phyloP scores from a whole-genome alignment of 2,113 vertebrate species.

The Equus quagga region DNA sequence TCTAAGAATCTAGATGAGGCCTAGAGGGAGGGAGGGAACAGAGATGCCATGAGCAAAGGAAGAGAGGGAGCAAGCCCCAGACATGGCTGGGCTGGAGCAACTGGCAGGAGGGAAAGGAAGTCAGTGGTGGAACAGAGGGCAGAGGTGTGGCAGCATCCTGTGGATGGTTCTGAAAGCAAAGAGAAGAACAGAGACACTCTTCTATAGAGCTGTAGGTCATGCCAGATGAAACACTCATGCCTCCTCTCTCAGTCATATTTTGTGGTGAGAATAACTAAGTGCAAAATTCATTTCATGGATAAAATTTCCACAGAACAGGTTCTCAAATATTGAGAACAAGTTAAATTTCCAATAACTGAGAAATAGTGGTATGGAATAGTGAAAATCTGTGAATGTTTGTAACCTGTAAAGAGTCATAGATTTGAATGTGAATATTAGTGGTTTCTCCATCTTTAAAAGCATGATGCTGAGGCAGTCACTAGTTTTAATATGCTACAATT shows the following conservation, averaged over 20 bases:
- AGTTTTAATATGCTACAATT: not conserved
- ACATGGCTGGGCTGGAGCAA: not conserved
- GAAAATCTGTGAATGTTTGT: not conserved
- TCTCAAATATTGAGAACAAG: not conserved
- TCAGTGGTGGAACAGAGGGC: not conserved
- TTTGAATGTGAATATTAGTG: not conserved
- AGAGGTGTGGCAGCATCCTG: not conserved
- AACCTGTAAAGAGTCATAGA: not conserved
- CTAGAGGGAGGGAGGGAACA: not conserved
- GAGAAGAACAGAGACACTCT: not conserved
- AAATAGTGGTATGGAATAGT: not conserved
- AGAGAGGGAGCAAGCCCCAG: not conserved
- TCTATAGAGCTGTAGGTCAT: not conserved
- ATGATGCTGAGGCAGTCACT: not conserved
- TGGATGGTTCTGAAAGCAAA: not conserved
- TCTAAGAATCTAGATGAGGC: not conserved
- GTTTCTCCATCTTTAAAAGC: not conserved
- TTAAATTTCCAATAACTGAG: not conserved
- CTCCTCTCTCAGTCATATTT: not conserved
- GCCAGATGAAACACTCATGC: not conserved
- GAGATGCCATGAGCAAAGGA: not conserved
- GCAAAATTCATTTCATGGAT: not conserved
- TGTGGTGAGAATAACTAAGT: not conserved
- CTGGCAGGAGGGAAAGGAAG: not conserved
- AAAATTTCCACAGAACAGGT: not conserved